Base-by-base conservation (phyloP, 2,797 vertebrate species). In the Cryptoprocta ferox region DNA sequence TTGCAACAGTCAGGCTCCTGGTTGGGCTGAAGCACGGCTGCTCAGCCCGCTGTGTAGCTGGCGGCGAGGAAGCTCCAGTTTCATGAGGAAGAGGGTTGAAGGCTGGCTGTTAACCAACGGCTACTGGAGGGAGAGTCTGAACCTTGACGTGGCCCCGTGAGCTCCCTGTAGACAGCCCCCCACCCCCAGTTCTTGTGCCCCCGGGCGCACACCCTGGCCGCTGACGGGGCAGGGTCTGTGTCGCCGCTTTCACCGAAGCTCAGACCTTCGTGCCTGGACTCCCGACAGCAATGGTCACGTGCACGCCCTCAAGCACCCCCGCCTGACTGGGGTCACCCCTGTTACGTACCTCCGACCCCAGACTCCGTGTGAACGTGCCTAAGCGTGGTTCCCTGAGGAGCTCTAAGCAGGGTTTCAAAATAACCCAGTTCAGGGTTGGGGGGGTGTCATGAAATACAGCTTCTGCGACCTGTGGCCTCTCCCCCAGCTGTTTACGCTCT, bases 1-100 rank as follows among this genome's bases (percentile, higher is more conserved):
- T 24, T 8, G 8, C 21, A 7, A 10, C 56, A 59, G 56, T 3
- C 21, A 19, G 56, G 42, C 35, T 68, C 48, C 48, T 48, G 0
- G 9, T 73, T 35, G 50, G 37, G 42, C 26, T 24, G 1, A 35
- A 45, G 30, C 16, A 0, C 6, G 2, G 15, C 30, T 16, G 42
- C 35, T 86, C 16, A 91, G 66, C 4, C 18, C 39, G 80, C n/a
- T 11, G 9, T 71, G n/a, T 21, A 16, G 15, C 50, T 3, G 50
- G 14, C 12, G 5, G 50, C 45, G 2, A 48, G 45, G 45, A 12
- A 48, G 45, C 45, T 50, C 16, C 26, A 1, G 12, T 56, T 97
- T 78, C 35, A 0, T 11, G 18, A 50, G 9, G 78, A 63, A 65
- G 39, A 12, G 4, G 65, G 82, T 2, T 3, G 80, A 28, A 2